phyloP scores from a whole-genome alignment of 2,797 vertebrate genomes.

The Pipistrellus pipistrellus region DNA sequence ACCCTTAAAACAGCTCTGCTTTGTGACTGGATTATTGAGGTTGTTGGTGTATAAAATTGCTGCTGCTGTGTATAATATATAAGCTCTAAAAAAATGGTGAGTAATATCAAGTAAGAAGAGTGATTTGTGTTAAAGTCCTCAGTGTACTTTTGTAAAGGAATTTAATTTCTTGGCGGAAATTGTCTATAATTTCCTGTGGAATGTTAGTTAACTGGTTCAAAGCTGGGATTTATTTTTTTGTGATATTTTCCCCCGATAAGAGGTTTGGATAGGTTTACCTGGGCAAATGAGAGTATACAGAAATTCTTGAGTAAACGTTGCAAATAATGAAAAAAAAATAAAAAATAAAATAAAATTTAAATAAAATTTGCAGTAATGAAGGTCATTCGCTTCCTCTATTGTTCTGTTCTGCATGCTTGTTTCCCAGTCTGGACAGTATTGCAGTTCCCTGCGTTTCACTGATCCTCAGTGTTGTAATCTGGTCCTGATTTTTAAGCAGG shows the following conservation, averaged over 20 bases:
- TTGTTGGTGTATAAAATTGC: slow-evolving; percentile 89
- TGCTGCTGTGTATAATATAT: slow-evolving; percentile 86
- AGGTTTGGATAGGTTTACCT: slow-evolving; percentile 21
- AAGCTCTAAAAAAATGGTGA: slow-evolving; percentile 88
- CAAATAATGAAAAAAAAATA: no score
- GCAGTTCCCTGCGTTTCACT: no score
- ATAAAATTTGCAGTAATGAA: no score
- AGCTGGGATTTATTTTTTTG: slow-evolving; percentile 69
- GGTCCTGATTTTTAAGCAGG: no score
- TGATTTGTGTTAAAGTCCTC: slow-evolving; percentile 85
- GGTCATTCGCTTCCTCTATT: no score
- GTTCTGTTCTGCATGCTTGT: no score
- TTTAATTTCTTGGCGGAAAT: slow-evolving; percentile 85
- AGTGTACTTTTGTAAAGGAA: slow-evolving; percentile 84
- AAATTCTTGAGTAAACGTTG: not conserved
- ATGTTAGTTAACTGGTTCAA: slow-evolving; percentile 84
- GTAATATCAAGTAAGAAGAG: slow-evolving; percentile 83
- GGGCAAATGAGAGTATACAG: slow-evolving; percentile 41
- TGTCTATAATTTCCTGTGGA: slow-evolving; percentile 83
- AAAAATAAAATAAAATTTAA: no score
- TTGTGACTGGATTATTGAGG: slow-evolving; percentile 85
- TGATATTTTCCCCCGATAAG: not conserved
- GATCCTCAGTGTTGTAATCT: no score
- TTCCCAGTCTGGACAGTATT: no score
- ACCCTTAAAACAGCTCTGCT: slow-evolving; percentile 85